These are phyloP conservation scores for Oscheius sp. DNA, from an alignment of 2,888 invertebrate genomes.

Conservation along the genomic window DNA sequence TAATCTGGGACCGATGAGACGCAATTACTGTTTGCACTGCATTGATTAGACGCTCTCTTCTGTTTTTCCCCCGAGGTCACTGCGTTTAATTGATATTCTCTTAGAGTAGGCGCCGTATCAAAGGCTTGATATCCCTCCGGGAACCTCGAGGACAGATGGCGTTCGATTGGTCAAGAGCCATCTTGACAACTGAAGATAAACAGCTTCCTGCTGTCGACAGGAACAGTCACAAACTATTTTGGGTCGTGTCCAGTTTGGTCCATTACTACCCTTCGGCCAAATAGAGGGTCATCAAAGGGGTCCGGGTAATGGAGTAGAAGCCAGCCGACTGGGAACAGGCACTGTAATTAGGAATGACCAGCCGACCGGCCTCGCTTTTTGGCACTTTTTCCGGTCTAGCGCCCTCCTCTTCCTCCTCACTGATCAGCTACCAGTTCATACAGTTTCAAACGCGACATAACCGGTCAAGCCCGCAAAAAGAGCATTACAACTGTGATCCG, in stretches of 20 bases:
- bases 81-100: background rate
- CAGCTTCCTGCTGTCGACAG: slow-evolving; percentile 1
- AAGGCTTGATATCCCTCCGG: background rate
- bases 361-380: slow-evolving; percentile 21
- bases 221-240: background rate
- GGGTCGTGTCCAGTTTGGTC: background rate
- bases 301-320: slow-evolving; percentile 25
- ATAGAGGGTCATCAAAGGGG: slow-evolving; percentile 3
- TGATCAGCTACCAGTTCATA: slow-evolving; percentile 11
- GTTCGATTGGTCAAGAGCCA: slow-evolving; percentile 11
- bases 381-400: slow-evolving; percentile 21
- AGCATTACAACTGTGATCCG: slow-evolving; percentile 29
- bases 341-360: slow-evolving; percentile 13
- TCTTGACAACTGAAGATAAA: slow-evolving; percentile 5
- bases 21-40: slow-evolving; percentile 32
- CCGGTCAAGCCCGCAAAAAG: slow-evolving; percentile 28
- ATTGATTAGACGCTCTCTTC: slow-evolving; percentile 25
- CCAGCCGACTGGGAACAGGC: slow-evolving; percentile 17
- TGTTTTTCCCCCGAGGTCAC: background rate
- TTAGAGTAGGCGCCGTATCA: background rate
- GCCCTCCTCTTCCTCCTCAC: slow-evolving; percentile 12
- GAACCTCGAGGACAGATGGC: background rate
- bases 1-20: slow-evolving; percentile 22
- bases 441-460: slow-evolving; percentile 16
- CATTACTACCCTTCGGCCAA: slow-evolving; percentile 6